Conservation (phyloP, 2,113 vertebrate species). For the Chrysochloris asiatica region DNA sequence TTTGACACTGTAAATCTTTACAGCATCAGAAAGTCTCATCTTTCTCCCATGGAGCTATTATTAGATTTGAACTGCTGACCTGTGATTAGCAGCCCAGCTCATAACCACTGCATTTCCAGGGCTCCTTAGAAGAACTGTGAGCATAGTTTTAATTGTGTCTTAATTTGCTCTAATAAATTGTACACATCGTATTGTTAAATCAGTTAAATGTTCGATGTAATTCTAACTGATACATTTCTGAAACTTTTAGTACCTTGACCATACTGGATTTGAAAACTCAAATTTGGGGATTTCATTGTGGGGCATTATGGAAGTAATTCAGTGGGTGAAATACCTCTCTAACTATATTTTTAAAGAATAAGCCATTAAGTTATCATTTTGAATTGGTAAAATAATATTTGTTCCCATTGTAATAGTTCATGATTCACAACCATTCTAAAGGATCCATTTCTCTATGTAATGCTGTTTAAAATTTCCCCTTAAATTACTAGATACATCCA, state of each 20-base stretch:
- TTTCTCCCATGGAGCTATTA: too few relatives aligned
- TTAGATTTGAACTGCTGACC: too few relatives aligned
- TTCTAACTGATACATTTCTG: neutral
- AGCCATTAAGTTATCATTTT: constrained; percentile 46
- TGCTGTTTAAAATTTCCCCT: neutral
- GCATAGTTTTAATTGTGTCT: too few relatives aligned
- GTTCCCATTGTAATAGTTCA: constrained; percentile 46
- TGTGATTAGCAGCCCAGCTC: too few relatives aligned
- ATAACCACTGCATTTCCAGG: too few relatives aligned
- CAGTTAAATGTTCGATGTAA: neutral
- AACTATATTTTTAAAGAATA: constrained; percentile 45
- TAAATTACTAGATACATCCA: neutral
- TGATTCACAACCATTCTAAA: constrained; percentile 54
- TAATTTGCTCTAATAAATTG: too few relatives aligned
- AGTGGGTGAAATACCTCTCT: neutral
- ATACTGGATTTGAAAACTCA: constrained; percentile 31
- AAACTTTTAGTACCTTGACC: neutral
- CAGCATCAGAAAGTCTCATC: too few relatives aligned
- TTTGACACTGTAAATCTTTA: too few relatives aligned
- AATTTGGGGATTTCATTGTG: neutral
- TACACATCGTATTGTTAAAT: neutral
- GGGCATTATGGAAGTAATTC: constrained; percentile 13
- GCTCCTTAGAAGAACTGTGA: too few relatives aligned
- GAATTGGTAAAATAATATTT: constrained; percentile 47
- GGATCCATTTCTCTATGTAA: neutral